These are phyloP conservation scores for Acleris sparsana DNA, from an alignment of 2,888 invertebrate genomes.

Conservation along the genomic window DNA sequence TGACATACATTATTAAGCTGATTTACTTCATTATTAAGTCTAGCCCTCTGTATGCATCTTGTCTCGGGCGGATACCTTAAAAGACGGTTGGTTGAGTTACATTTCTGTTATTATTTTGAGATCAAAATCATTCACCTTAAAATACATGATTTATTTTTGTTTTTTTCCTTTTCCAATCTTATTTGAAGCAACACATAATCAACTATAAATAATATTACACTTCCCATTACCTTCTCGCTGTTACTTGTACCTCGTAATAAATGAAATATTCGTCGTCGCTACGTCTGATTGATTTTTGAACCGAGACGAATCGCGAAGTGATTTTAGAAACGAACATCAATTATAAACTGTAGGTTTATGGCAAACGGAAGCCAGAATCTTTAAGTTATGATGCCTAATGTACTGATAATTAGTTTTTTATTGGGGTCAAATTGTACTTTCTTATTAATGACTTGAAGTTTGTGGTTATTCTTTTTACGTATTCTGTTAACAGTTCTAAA, in stretches of 20 bases:
- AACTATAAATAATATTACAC: no score
- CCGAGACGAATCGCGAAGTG: slow-evolving; percentile 71
- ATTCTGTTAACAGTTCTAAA: not conserved
- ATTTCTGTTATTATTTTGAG: no score
- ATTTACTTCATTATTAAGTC: no score
- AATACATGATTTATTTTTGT: no score
- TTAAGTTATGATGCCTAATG: slow-evolving; percentile 9
- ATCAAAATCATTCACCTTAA: no score
- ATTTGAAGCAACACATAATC: no score
- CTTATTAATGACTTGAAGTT: not conserved
- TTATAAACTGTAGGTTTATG: slow-evolving; percentile 45
- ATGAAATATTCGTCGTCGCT: slow-evolving; percentile 24
- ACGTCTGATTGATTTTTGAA: slow-evolving; percentile 69
- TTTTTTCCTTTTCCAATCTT: no score
- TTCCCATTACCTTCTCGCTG: slow-evolving; percentile 35
- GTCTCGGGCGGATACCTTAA: no score
- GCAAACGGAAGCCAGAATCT: slow-evolving; percentile 25
- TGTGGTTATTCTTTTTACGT: no score
- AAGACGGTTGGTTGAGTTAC: no score
- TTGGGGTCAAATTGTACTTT: slow-evolving; percentile 6
- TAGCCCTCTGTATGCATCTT: no score
- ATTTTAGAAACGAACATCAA: slow-evolving; percentile 66
- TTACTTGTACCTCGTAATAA: slow-evolving; percentile 40
- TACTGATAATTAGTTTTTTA: slow-evolving; percentile 12
- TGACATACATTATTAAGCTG: no score